A percentile compares a stretch with the other conserved stretches of the same genome.
phyloP scores from a whole-genome alignment of 1,140 invertebrate species.

The Drosophila tani region DNA sequence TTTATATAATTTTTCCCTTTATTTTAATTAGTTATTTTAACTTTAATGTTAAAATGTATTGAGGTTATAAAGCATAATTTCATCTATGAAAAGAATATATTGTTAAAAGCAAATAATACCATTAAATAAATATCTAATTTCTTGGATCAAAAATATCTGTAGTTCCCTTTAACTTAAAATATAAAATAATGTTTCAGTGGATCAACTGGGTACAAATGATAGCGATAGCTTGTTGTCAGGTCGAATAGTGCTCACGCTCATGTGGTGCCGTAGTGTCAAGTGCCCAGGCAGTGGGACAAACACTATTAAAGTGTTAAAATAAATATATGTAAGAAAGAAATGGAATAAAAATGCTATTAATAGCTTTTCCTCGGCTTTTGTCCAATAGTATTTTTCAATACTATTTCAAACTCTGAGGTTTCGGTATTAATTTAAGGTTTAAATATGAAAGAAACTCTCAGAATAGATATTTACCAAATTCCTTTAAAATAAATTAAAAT shows the following conservation, averaged over 20 bases:
- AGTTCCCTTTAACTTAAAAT: neutral
- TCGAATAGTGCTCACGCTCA: conserved; percentile 40
- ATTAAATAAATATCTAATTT: neutral
- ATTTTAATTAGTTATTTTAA: no score
- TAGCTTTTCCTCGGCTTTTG: no score
- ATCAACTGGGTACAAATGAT: conserved; percentile 38
- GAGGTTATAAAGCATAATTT: no score
- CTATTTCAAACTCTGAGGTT: no score
- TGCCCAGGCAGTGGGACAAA: conserved; percentile 46
- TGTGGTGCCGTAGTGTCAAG: conserved; percentile 60
- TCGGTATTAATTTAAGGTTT: no score
- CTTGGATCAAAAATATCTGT: rapidly evolving
- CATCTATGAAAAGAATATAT: no score
- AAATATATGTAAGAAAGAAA: neutral
- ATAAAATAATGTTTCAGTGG: neutral
- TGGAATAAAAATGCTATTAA: neutral
- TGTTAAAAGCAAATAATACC: neutral
- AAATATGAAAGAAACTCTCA: neutral
- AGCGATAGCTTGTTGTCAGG: conserved; percentile 68
- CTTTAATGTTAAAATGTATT: no score
- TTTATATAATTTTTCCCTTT: no score
- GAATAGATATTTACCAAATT: neutral
- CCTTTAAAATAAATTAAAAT: neutral
- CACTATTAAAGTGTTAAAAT: neutral
- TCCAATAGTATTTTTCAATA: no score